Evolutionary conservation across 2,797 vertebrate species (phyloP), one percentile per base, ranked within the genome.

Genomic region (Clarias platycephalus): DNA sequence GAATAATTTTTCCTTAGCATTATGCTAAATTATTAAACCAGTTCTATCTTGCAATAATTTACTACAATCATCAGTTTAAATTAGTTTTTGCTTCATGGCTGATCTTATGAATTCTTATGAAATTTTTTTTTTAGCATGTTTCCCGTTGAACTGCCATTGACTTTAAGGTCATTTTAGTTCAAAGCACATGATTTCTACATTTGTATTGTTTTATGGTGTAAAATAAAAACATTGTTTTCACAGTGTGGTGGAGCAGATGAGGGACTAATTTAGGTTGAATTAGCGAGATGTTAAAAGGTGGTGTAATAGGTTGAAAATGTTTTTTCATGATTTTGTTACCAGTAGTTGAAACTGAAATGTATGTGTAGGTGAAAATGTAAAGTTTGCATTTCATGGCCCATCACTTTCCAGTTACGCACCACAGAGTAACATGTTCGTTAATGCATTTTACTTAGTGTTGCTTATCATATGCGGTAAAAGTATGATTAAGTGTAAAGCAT

Each of bases 321-420:
- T 53, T 74, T 74, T 74, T 44, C 44, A 28, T 28, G 16, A 55
- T 26, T 72, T 74, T 15, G 13, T 26, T 74, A 49, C 71, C 71
- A 74, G 71, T 28, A 28, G 55, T 2, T 74, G 71, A 74, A 74
- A 74, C 49, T 20, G 71, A 55, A 55, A 74, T 28, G n/a, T 44
- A n/a, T 44, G 44, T 53, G 12, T 53, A 53, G 49, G 49, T 53
- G 40, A 16, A 55, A 55, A 74, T 74, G n/a, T 74, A 3, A 72
- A 26, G 49, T 72, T 49, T 7, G 24, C 49, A 55, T 55, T 28
- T 74, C 22, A 8, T 74, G 71, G 71, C n/a, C 16, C 71, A 55
- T 7, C 13, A 74, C 44, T 55, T 24, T 9, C 31, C 64, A 40
- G 34, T 70, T 24, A 24, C 20, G 10, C 66, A 68, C 31, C 31